Base-by-base conservation (phyloP, 2,113 vertebrate species). In the Ptilorrhoa leucosticta region DNA sequence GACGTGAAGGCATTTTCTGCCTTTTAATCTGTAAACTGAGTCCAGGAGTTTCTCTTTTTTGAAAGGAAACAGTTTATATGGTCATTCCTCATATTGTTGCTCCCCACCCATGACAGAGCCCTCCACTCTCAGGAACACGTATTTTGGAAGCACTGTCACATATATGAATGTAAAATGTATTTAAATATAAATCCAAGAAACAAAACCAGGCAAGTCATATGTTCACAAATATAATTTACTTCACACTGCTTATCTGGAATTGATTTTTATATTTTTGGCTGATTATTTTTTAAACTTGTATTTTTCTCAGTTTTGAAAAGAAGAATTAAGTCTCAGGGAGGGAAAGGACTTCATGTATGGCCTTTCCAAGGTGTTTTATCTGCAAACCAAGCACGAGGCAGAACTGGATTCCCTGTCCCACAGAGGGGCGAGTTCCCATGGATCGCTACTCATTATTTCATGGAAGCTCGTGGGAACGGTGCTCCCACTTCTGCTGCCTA, bases 391-490 rank as follows among this genome's bases (percentile, higher is more conserved):
- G 63, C 0, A 0, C 0, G 2, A 81, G 45, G 72, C 39, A 64
- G 81, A 37, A 51, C 19, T 26, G 28, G 44, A 45, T 8, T 47
- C 24, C 60, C 47, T 57, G 12, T 1, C 2, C 23, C 3, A 1
- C 27, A 39, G n/a, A 12, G 11, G 11, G 10, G 9, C 0, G 0
- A 27, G 27, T 1, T 31, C 63, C 47, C 7, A 35, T 3, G 0
- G 56, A 33, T 27, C 48, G 31, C 44, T 23, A 1, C 31, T 73
- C 3, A 2, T 26, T 18, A 19, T 8, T 51, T 16, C 54, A 33
- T 2, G 18, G 48, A 17, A 30, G 7, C 85, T n/a, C 2, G 7
- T 0, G 2, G 60, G 64, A 80, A 69, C 1, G 1, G 40, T 18
- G 37, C 64, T 71, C 2, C 5, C n/a, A 15, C 31, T n/a, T 11